Percentiles rank a stretch among this genome's conserved stretches.
phyloP scores from a whole-genome alignment of 2,888 invertebrate genomes.

The Aphidius colemani region DNA sequence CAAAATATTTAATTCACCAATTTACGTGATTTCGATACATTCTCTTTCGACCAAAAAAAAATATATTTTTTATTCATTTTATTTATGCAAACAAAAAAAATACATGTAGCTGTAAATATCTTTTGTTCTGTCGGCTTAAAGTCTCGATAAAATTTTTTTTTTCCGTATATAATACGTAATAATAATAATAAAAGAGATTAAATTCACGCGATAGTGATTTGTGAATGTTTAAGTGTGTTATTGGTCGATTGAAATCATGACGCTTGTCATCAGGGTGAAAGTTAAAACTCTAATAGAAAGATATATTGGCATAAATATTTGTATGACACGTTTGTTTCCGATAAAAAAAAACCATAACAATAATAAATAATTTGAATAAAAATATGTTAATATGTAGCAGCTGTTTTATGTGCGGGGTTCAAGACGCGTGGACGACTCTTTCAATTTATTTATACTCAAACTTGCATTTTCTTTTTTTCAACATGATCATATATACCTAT shows the following conservation, averaged over 20 bases:
- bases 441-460: slow-evolving; percentile 10
- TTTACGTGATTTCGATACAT: slow-evolving; percentile 22
- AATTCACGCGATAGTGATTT: slow-evolving; percentile 21
- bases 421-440: slow-evolving; percentile 13
- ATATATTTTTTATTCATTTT: neutral
- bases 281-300: slow-evolving; percentile 9
- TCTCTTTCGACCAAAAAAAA: neutral
- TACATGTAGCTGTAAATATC: too few relatives aligned
- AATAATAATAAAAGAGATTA: neutral
- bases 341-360: too few relatives aligned
- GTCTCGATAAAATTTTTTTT: neutral
- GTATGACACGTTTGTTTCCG: slow-evolving; percentile 11
- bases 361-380: too few relatives aligned
- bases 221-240: slow-evolving; percentile 9
- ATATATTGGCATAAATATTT: neutral
- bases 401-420: slow-evolving; percentile 19
- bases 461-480: neutral
- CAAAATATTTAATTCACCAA: slow-evolving; percentile 17
- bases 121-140: too few relatives aligned
- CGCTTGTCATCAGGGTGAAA: slow-evolving; percentile 24
- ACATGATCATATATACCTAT: too few relatives aligned
- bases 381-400: slow-evolving; percentile 4
- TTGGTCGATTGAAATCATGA: slow-evolving; percentile 24
- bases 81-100: too few relatives aligned
- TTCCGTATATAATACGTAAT: neutral